Evolutionary conservation across 92 coral and sea anemone species (phyloP).

Genomic region (Scolanthus callimorphus): DNA sequence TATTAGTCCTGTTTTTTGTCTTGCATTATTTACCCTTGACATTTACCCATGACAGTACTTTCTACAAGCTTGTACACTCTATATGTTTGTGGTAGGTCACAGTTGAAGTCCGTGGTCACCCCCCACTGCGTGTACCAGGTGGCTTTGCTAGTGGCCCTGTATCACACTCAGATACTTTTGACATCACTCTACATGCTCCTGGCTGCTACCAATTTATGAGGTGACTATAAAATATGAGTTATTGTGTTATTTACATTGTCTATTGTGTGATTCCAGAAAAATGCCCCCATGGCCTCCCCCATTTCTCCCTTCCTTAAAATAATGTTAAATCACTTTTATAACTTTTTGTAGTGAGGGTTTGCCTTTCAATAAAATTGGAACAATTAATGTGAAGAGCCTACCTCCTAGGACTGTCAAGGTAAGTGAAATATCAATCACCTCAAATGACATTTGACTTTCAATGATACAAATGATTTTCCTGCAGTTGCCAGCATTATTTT

Average conservation of each 20-base stretch:
- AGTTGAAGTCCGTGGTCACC: constrained; percentile 1
- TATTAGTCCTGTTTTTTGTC: too few relatives aligned
- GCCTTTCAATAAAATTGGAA: constrained; percentile 5
- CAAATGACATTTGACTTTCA: too few relatives aligned
- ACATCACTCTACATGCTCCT: constrained; percentile 16
- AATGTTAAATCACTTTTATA: too few relatives aligned
- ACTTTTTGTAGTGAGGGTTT: constrained; percentile 23
- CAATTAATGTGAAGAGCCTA: constrained; percentile 8
- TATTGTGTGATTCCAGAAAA: too few relatives aligned
- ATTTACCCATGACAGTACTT: too few relatives aligned
- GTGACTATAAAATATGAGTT: constrained; percentile 12
- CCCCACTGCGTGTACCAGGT: constrained; percentile 33
- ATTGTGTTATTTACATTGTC: too few relatives aligned
- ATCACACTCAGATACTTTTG: constrained; percentile 21
- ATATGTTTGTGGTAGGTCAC: too few relatives aligned
- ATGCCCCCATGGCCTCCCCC: too few relatives aligned
- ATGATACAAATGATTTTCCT: not conserved
- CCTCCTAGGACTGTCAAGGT: constrained; percentile 21
- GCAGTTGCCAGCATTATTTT: not conserved
- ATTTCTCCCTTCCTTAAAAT: not conserved
- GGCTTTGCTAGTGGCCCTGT: constrained; percentile 45
- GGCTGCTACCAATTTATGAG: constrained; percentile 46
- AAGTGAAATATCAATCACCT: not conserved
- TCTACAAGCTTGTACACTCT: too few relatives aligned
- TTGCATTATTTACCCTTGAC: too few relatives aligned